Evolutionary conservation across 92 coral and sea anemone genomes (phyloP).

Genomic region (Siderastrea radians): DNA sequence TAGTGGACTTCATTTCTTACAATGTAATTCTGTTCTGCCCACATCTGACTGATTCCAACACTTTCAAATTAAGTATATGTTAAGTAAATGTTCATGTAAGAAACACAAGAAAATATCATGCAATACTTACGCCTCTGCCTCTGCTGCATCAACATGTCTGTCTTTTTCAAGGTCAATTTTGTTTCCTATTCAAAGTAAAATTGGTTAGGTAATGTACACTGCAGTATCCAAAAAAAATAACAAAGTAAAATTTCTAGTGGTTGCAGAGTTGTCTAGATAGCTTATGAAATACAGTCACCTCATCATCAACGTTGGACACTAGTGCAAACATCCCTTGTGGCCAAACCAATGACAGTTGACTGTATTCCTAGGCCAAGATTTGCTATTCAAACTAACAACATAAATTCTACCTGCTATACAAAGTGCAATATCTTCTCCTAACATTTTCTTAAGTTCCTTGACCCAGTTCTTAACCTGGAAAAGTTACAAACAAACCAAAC

Average conservation of each 20-base stretch:
- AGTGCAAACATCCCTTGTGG: no score
- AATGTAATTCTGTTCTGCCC: no score
- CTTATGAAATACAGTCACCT: no score
- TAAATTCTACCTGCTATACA: conserved; percentile 91
- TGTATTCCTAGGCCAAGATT: no score
- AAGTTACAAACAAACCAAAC: background rate
- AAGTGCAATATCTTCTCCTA: conserved; percentile 97
- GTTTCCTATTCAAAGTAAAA: conserved; percentile 74
- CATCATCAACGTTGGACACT: no score
- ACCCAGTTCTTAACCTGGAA: conserved; percentile 97
- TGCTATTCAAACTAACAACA: background rate
- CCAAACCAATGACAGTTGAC: no score
- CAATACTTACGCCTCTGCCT: conserved; percentile 95
- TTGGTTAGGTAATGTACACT: background rate
- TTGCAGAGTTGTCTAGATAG: no score
- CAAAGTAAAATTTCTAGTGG: no score
- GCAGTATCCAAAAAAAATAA: background rate
- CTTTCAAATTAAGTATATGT: background rate
- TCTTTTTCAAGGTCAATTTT: conserved; percentile 99
- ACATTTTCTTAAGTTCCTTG: conserved; percentile 96
- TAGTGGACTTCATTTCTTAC: no score
- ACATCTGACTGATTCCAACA: no score
- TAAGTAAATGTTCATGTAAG: background rate
- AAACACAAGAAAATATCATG: background rate
- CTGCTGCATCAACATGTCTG: conserved; percentile 97